These are phyloP conservation scores for Sinodicranocentrus sp. DNA, from an alignment of 2,888 invertebrate species.

Conservation along the genomic window DNA sequence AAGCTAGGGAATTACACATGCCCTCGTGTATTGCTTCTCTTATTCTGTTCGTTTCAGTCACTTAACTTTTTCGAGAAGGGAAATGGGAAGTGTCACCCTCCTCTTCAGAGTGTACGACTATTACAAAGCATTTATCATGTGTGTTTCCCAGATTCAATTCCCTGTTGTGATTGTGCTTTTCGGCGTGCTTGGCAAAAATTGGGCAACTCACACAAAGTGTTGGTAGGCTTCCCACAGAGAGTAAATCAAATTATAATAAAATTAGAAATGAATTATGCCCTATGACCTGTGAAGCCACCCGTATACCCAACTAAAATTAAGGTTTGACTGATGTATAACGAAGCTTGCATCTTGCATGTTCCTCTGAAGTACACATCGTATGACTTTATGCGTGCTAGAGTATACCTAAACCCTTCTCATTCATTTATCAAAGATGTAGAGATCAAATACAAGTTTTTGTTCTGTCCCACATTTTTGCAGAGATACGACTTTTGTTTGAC, in stretches of 20 bases:
- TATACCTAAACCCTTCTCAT: no score
- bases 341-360: no score
- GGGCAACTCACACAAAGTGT: conserved; percentile 45
- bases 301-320: conserved; percentile 57
- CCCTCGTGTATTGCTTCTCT: conserved; percentile 36
- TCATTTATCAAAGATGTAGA: no score
- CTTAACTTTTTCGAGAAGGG: conserved; percentile 41
- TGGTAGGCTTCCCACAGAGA: conserved; percentile 68
- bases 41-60: conserved; percentile 25
- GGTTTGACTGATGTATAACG: background rate
- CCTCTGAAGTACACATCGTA: no score
- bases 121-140: background rate
- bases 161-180: conserved; percentile 57
- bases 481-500: no score
- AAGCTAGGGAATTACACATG: conserved; percentile 56
- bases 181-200: conserved; percentile 35
- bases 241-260: conserved; percentile 75
- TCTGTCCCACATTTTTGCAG: no score
- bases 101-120: background rate
- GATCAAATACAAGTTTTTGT: no score
- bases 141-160: conserved; percentile 21
- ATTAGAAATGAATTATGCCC: conserved; percentile 76
- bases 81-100: conserved; percentile 49
- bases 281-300: conserved; percentile 72
- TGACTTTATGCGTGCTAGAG: no score